Evolutionary conservation across 2,888 invertebrate genomes (phyloP).

Genomic region (Leptinotarsa haldemani): DNA sequence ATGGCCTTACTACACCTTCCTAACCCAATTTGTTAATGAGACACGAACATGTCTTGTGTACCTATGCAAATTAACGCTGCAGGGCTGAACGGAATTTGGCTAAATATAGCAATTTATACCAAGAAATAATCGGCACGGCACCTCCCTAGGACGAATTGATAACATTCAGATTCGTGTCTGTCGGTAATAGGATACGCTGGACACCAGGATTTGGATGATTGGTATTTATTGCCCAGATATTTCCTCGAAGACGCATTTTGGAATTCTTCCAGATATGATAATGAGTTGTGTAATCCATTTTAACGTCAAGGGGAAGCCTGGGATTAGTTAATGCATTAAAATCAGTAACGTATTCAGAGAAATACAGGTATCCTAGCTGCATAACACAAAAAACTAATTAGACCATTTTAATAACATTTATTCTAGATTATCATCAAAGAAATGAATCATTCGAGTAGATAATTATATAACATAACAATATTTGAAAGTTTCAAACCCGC

Average conservation of each 20-base stretch:
- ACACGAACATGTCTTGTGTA: conserved; percentile 22
- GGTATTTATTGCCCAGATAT: background rate
- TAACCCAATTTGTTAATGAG: conserved; percentile 29
- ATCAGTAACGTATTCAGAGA: background rate
- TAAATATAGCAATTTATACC: conserved; percentile 18
- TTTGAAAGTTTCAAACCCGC: too few species aligned
- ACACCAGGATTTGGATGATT: background rate
- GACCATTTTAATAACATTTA: too few species aligned
- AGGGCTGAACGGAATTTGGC: conserved; percentile 12
- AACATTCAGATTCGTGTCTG: conserved; percentile 11
- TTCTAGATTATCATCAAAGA: too few species aligned
- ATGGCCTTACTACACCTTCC: conserved; percentile 9
- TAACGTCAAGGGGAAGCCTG: background rate
- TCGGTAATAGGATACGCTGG: conserved; percentile 2
- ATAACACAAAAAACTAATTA: too few species aligned
- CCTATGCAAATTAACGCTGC: conserved; percentile 23
- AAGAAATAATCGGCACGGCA: conserved; percentile 5
- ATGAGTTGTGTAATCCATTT: background rate
- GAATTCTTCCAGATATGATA: conserved; percentile 3
- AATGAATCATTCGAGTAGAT: too few species aligned
- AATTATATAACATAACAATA: too few species aligned
- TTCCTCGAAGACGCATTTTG: background rate
- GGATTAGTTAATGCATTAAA: background rate
- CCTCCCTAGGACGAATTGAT: conserved; percentile 5
- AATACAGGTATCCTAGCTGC: too few species aligned